Percentiles rank a stretch among this genome's conserved stretches.
These are phyloP conservation scores for Metopolophium dirhodum DNA, from an alignment of 1,140 invertebrate genomes.

Conservation along the genomic window DNA sequence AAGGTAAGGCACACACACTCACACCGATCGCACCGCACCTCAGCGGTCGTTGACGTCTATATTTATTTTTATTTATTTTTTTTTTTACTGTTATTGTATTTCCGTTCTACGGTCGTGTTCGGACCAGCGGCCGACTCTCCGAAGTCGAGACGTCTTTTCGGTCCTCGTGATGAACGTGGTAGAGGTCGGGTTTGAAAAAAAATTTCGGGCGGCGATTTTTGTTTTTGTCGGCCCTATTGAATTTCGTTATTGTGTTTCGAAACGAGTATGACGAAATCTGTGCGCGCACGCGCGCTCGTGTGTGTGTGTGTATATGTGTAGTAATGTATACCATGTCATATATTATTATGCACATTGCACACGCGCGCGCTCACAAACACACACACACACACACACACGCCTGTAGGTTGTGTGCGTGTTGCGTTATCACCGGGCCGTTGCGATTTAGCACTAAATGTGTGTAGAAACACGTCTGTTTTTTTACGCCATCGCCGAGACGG, in stretches of 20 bases:
- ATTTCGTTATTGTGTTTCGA: constrained; percentile 54
- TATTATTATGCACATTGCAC: constrained; percentile 15
- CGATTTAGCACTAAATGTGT: constrained; percentile 9
- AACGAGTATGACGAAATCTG: constrained; percentile 44
- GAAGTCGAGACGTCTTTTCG: neutral
- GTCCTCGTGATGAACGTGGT: too few relatives aligned
- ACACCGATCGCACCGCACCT: too few relatives aligned
- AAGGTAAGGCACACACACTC: constrained; percentile 67
- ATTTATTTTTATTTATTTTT: neutral
- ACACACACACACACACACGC: neutral
- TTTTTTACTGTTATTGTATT: neutral
- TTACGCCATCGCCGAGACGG: neutral
- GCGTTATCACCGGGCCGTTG: constrained; percentile 40
- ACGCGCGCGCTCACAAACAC: neutral
- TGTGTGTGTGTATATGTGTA: constrained; percentile 26
- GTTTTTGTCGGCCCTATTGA: constrained; percentile 25
- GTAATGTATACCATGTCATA: constrained; percentile 30
- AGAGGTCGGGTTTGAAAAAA: neutral
- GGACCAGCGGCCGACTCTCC: too few relatives aligned
- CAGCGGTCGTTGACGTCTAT: neutral
- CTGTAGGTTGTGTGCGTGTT: constrained; percentile 14
- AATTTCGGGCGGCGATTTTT: neutral
- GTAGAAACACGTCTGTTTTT: constrained; percentile 30
- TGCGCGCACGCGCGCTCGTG: neutral
- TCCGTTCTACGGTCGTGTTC: neutral